These are phyloP conservation scores for Bombus superbus DNA, from an alignment of 1,140 invertebrate genomes.

Conservation along the genomic window DNA sequence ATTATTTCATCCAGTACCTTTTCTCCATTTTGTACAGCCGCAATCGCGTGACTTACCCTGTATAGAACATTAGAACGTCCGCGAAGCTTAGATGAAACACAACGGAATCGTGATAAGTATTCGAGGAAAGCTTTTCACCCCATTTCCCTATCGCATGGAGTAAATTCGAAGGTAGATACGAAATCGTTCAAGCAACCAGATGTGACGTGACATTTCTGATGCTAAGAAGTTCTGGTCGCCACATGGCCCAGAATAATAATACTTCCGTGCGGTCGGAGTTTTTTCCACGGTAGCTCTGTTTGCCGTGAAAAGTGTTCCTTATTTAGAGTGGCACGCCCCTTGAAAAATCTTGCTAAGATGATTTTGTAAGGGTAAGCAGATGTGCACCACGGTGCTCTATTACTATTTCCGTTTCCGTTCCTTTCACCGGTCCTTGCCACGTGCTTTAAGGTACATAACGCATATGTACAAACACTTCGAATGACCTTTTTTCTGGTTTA, in stretches of 20 bases:
- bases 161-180: background rate
- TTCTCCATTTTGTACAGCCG: background rate
- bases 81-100: background rate
- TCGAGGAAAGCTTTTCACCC: constrained; percentile 1
- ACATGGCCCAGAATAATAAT: constrained; percentile 45
- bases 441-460: background rate
- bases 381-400: constrained; percentile 13
- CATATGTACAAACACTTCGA: background rate
- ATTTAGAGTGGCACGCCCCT: constrained; percentile 9
- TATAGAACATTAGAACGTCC: no score
- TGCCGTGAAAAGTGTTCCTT: constrained; percentile 7
- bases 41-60: background rate
- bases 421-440: background rate
- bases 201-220: background rate
- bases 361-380: constrained; percentile 41
- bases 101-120: background rate
- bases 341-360: constrained; percentile 32
- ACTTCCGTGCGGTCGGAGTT: constrained; percentile 31
- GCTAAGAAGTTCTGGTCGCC: constrained; percentile 38
- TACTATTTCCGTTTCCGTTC: constrained; percentile 47
- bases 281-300: constrained; percentile 7
- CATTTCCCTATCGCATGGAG: background rate
- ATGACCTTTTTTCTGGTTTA: background rate
- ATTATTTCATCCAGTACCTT: background rate
- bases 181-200: background rate